Percentiles rank a stretch among this genome's conserved stretches.
These are phyloP conservation scores for Onychostruthus taczanowskii DNA, from an alignment of 2,113 vertebrate genomes.

Conservation along the genomic window DNA sequence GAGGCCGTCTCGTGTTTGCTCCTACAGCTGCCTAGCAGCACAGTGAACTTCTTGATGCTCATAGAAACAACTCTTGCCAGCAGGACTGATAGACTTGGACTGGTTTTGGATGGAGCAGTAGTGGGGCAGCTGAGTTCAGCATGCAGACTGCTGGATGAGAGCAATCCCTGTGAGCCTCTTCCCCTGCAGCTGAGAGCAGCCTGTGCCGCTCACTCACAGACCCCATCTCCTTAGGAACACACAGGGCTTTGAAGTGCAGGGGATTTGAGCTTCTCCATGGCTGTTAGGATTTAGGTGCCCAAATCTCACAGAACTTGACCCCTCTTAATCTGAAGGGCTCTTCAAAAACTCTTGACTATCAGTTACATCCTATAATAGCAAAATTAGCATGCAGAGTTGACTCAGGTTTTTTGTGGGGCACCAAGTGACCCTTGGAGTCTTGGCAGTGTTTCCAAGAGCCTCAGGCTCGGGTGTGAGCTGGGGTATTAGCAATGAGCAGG, in stretches of 20 bases:
- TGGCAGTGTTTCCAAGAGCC: background rate
- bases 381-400: background rate
- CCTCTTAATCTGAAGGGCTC: background rate
- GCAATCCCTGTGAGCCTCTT: background rate
- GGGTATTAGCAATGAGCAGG: background rate
- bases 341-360: background rate
- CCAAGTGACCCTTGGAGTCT: background rate
- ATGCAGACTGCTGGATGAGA: background rate
- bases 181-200: background rate
- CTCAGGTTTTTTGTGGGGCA: background rate
- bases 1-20: background rate
- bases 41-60: background rate
- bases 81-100: background rate
- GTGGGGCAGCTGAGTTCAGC: background rate
- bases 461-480: background rate
- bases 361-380: background rate
- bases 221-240: background rate
- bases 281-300: background rate
- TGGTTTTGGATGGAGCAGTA: background rate
- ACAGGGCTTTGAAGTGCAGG: background rate
- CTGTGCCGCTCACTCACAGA: background rate
- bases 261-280: background rate
- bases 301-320: background rate
- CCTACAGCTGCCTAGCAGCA: background rate
- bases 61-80: background rate